Evolutionary conservation across 2,797 vertebrate genomes (phyloP).

Genomic region (Steatocranus sp.): DNA sequence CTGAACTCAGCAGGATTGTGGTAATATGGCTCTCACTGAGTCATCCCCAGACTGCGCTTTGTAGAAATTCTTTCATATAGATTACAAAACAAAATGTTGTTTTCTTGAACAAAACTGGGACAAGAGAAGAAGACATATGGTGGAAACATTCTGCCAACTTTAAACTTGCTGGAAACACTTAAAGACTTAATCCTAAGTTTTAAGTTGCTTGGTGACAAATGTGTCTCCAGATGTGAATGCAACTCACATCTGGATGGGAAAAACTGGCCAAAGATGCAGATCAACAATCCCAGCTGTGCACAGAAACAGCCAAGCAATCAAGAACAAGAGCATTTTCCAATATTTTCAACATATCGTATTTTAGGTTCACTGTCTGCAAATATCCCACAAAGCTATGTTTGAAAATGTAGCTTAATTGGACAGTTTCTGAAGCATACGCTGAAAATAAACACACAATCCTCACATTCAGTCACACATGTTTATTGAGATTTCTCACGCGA

Average conservation of each 20-base stretch:
- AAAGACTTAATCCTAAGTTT: not conserved
- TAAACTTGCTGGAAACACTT: not conserved
- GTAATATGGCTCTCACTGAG: not conserved
- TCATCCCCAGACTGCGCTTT: not conserved
- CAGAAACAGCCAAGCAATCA: not conserved
- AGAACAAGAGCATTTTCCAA: not conserved
- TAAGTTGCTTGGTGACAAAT: not conserved
- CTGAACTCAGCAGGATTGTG: not conserved
- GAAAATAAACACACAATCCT: not conserved
- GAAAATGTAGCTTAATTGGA: not conserved
- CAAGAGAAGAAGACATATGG: not conserved
- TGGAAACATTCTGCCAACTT: not conserved
- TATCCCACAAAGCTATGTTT: not conserved
- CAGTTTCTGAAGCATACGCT: not conserved
- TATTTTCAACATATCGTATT: not conserved
- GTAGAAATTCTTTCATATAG: not conserved
- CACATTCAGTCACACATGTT: not conserved
- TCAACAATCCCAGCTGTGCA: not conserved
- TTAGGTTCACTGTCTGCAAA: not conserved
- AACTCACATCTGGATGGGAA: not conserved
- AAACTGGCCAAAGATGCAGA: not conserved
- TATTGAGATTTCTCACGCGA: accelerated
- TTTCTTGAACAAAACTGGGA: not conserved
- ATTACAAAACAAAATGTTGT: not conserved
- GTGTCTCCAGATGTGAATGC: not conserved